Base-by-base conservation (phyloP, 2,888 invertebrate genomes). In the Temnothorax unifasciatus region DNA sequence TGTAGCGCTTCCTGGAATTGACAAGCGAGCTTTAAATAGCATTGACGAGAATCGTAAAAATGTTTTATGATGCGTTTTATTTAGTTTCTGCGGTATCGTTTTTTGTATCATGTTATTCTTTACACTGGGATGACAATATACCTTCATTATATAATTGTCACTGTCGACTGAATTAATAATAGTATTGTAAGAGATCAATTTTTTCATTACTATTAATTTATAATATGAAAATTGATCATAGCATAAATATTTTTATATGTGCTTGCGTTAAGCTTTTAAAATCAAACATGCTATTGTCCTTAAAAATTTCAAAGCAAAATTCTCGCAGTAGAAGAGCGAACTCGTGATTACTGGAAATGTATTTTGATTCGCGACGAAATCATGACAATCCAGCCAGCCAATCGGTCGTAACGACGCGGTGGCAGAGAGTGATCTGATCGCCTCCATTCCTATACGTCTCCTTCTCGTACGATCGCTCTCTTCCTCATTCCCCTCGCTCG, bases 331-430 rank as follows among this genome's bases (percentile, higher is more conserved):
- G 8, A 25, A 29, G 9, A 47, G 9, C 25, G 5, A 41, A 9
- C 25, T 29, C 15, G 13, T 25, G 3, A 61, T 75, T 9, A 21
- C 13, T 13, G 18, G 9, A 41, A 29, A n/a, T 18, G 41, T 29
- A 44, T 34, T 57, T 69, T 69, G 13, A 47, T 25, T 59, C 73
- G n/a, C 25, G 34, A 69, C 69, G 44, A 69, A 69, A 69, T 57
- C 81, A 50, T 76, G 59, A 69, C 59, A 59, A 85, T 84, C 71
- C 82, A 44, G 75, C 74, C 83, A 87, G 86, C 86, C 41, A 64
- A 64, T 64, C 41, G 85, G 71, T 85, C 69, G 81, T 41, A 34
- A 64, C 57, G 21, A 11, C 11, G 63, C 61, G 50, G 18, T 59
- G 29, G 71, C 54, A 57, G 47, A 44, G 64, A 44, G 29, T 71